Conservation (phyloP, 2,888 invertebrate genomes). For the Monochamus alternatus region DNA sequence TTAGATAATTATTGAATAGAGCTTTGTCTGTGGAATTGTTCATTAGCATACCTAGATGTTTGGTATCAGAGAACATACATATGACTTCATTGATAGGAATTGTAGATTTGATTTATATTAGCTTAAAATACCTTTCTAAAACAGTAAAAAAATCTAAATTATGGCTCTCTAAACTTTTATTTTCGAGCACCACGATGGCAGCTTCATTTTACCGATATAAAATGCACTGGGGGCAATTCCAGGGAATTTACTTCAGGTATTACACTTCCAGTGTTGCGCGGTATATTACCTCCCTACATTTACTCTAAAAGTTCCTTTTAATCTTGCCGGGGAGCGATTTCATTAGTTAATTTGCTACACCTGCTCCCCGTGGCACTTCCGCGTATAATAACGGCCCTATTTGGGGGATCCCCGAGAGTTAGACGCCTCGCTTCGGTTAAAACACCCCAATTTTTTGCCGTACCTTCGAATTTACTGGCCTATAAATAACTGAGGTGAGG, state of each 20-base stretch:
- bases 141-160: no score
- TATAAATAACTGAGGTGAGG: not conserved
- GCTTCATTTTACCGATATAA: no score
- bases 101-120: no score
- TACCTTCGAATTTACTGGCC: constrained; percentile 7
- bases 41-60: no score
- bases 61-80: no score
- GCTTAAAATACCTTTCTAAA: no score
- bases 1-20: no score
- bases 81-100: no score
- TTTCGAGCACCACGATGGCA: no score
- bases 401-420: not conserved
- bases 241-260: not conserved
- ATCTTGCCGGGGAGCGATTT: constrained; percentile 41
- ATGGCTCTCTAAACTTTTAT: no score
- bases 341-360: constrained; percentile 47
- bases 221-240: no score
- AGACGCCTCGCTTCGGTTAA: not conserved
- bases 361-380: constrained; percentile 36
- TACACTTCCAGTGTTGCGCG: not conserved
- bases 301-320: constrained; percentile 32
- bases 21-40: no score
- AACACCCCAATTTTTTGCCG: not conserved
- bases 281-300: constrained; percentile 36
- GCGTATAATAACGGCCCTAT: constrained; percentile 16